phyloP scores from a whole-genome alignment of 2,888 invertebrate genomes.

The Pedicia rivosa region DNA sequence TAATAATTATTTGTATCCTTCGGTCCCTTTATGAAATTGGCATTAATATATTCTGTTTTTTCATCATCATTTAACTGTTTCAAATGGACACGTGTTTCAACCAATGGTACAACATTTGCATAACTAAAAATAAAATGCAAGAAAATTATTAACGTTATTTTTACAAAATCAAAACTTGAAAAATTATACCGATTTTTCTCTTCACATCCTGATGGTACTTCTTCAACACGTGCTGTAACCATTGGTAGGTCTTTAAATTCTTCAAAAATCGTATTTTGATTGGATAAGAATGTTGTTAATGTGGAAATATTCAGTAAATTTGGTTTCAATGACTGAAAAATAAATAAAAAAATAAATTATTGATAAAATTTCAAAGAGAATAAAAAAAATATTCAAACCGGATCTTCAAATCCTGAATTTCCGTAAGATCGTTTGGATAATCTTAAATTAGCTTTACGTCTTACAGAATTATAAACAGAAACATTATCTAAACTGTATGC shows the following conservation, averaged over 20 bases:
- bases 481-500: slow-evolving; percentile 83
- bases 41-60: slow-evolving; percentile 82
- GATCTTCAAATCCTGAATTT: slow-evolving; percentile 82
- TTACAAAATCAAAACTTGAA: neutral
- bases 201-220: slow-evolving; percentile 74
- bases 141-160: too few species aligned
- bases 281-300: slow-evolving; percentile 54
- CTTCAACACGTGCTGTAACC: slow-evolving; percentile 59
- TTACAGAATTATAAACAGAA: slow-evolving; percentile 61
- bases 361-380: neutral
- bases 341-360: slow-evolving; percentile 6
- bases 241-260: slow-evolving; percentile 74
- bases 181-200: slow-evolving; percentile 57
- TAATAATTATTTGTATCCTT: slow-evolving; percentile 70
- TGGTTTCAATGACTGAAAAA: slow-evolving; percentile 7
- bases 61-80: slow-evolving; percentile 54
- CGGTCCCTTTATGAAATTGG: slow-evolving; percentile 86
- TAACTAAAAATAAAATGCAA: slow-evolving; percentile 33
- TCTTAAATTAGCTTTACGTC: slow-evolving; percentile 55
- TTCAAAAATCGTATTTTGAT: slow-evolving; percentile 53
- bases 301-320: slow-evolving; percentile 60
- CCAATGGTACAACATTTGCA: slow-evolving; percentile 87
- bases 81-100: slow-evolving; percentile 74
- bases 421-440: slow-evolving; percentile 78
- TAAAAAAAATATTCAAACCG: slow-evolving; percentile 19